Percentiles rank a stretch among this genome's conserved stretches.
phyloP scores from a whole-genome alignment of 1,140 invertebrate species.

The Panonychus citri region DNA sequence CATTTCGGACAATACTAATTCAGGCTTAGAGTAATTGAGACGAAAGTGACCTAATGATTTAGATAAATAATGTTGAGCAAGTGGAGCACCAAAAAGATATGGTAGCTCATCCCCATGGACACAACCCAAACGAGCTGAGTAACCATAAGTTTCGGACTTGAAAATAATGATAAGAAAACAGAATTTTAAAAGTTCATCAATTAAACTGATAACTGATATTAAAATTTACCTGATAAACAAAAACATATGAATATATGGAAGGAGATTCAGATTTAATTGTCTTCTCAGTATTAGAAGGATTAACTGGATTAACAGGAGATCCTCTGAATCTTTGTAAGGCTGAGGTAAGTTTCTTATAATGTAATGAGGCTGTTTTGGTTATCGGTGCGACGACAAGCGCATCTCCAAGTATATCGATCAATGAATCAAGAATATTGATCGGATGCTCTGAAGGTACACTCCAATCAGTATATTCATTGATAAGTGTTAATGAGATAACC shows the following conservation, averaged over 20 bases:
- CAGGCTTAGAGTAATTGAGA: conserved; percentile 63
- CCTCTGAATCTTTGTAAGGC: background rate
- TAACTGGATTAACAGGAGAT: too few species aligned
- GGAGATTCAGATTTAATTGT: background rate
- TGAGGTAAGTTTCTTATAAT: conserved; percentile 31
- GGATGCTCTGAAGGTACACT: conserved; percentile 75
- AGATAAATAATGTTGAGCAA: conserved; percentile 21
- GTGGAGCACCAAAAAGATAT: conserved; percentile 68
- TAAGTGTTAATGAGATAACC: conserved; percentile 86
- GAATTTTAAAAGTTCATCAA: too few species aligned
- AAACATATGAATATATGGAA: background rate
- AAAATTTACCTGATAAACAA: background rate
- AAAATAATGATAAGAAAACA: background rate
- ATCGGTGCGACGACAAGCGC: conserved; percentile 77
- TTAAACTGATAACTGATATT: too few species aligned
- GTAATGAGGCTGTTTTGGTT: conserved; percentile 66
- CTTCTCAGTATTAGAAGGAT: too few species aligned
- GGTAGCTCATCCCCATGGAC: conserved; percentile 72
- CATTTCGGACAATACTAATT: conserved; percentile 63
- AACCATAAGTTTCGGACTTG: background rate
- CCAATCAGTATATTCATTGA: conserved; percentile 96
- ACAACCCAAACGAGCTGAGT: conserved; percentile 32
- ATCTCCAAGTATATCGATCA: conserved; percentile 74
- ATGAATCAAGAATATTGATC: conserved; percentile 66
- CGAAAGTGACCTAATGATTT: background rate